Evolutionary conservation across 2,888 invertebrate genomes (phyloP).

Genomic region (Ectemnius continuus): DNA sequence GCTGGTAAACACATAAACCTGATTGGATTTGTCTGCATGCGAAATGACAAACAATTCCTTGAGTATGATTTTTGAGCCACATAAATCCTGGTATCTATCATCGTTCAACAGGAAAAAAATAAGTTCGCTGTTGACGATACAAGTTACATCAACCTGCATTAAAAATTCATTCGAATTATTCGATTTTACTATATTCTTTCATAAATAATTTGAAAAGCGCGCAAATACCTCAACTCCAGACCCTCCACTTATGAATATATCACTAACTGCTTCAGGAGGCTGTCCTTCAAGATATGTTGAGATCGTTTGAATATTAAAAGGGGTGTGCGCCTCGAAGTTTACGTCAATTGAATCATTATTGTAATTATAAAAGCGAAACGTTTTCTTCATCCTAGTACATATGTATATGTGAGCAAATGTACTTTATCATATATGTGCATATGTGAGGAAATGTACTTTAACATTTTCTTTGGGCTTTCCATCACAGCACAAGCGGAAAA

Average conservation of each 20-base stretch:
- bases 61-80: slow-evolving; percentile 18
- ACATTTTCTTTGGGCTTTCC: slow-evolving; percentile 10
- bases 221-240: slow-evolving; percentile 27
- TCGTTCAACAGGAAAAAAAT: slow-evolving; percentile 37
- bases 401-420: not conserved
- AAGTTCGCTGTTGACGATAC: slow-evolving; percentile 39
- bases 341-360: slow-evolving; percentile 45
- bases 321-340: slow-evolving; percentile 52
- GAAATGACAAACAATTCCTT: slow-evolving; percentile 29
- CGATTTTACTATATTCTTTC: not conserved
- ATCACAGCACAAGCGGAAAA: slow-evolving; percentile 58
- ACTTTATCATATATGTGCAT: too few relatives aligned
- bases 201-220: too few relatives aligned
- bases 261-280: not conserved
- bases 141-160: slow-evolving; percentile 49
- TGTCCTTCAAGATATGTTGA: slow-evolving; percentile 20
- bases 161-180: not conserved
- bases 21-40: slow-evolving; percentile 28
- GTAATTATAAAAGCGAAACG: slow-evolving; percentile 61
- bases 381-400: slow-evolving; percentile 40
- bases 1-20: slow-evolving; percentile 24
- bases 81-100: slow-evolving; percentile 4
- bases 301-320: slow-evolving; percentile 54
- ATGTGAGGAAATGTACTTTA: slow-evolving; percentile 26
- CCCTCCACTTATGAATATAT: slow-evolving; percentile 24